These are phyloP conservation scores for Portunus trituberculatus DNA, from an alignment of 1,140 invertebrate species.

Conservation along the genomic window DNA sequence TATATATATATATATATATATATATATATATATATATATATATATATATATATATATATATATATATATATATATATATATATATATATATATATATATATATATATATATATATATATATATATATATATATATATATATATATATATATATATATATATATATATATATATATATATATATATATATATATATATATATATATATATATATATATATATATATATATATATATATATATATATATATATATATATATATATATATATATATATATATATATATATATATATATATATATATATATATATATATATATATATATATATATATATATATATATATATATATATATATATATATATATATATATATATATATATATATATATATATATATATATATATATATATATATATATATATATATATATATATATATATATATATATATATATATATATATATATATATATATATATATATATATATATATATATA, in stretches of 20 bases:
- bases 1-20: constrained; percentile 51
- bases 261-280: constrained; percentile 44
- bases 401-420: constrained; percentile 49
- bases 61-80: constrained; percentile 49
- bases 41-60: constrained; percentile 49
- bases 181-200: constrained; percentile 49
- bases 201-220: constrained; percentile 48
- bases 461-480: constrained; percentile 49
- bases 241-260: constrained; percentile 29
- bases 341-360: constrained; percentile 49
- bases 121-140: constrained; percentile 33
- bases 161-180: constrained; percentile 43
- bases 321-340: constrained; percentile 49
- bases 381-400: constrained; percentile 49
- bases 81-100: constrained; percentile 49
- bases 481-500: constrained; percentile 45
- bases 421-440: constrained; percentile 51
- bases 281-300: constrained; percentile 49
- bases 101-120: constrained; percentile 49
- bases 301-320: constrained; percentile 44
- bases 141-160: constrained; percentile 15
- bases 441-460: constrained; percentile 46
- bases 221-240: constrained; percentile 34
- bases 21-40: constrained; percentile 36
- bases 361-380: constrained; percentile 43